These are phyloP conservation scores for Drosophila atripex DNA, from an alignment of 2,888 invertebrate species.

Conservation along the genomic window DNA sequence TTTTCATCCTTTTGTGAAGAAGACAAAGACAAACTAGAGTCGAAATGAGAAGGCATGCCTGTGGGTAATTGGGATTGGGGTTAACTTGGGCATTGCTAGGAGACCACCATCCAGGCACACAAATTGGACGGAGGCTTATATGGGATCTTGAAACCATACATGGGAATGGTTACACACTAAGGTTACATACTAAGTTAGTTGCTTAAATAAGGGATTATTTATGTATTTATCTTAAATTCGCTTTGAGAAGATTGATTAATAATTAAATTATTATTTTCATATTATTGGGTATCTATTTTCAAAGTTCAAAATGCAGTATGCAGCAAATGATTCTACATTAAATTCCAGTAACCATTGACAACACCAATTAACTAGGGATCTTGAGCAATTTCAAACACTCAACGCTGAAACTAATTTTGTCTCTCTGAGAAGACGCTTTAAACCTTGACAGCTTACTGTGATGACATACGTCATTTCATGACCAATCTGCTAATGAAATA, in stretches of 20 bases:
- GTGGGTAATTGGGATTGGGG: conserved; percentile 33
- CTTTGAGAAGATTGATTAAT: neutral
- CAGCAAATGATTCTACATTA: neutral
- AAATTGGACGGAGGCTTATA: neutral
- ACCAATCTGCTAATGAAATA: conserved; percentile 60
- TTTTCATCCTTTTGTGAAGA: conserved; percentile 36
- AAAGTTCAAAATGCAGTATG: neutral
- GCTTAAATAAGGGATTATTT: neutral
- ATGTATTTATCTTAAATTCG: neutral
- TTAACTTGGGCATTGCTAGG: conserved; percentile 22
- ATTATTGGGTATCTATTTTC: neutral
- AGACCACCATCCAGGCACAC: conserved; percentile 4
- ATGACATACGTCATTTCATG: conserved; percentile 29
- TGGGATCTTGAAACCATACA: neutral
- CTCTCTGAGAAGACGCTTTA: conserved; percentile 12
- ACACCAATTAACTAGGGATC: conserved; percentile 14
- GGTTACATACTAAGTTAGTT: neutral
- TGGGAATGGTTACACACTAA: too few relatives aligned
- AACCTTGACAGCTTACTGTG: conserved; percentile 22
- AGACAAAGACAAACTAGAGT: conserved; percentile 22
- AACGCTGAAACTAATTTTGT: conserved; percentile 16
- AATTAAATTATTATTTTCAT: neutral
- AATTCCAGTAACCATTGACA: conserved; percentile 15
- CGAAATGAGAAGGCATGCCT: conserved; percentile 1
- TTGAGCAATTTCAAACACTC: conserved; percentile 1